Evolutionary conservation across 2,888 invertebrate genomes (phyloP), one percentile per base, ranked within the genome.

Genomic region (Chorisops tibialis): DNA sequence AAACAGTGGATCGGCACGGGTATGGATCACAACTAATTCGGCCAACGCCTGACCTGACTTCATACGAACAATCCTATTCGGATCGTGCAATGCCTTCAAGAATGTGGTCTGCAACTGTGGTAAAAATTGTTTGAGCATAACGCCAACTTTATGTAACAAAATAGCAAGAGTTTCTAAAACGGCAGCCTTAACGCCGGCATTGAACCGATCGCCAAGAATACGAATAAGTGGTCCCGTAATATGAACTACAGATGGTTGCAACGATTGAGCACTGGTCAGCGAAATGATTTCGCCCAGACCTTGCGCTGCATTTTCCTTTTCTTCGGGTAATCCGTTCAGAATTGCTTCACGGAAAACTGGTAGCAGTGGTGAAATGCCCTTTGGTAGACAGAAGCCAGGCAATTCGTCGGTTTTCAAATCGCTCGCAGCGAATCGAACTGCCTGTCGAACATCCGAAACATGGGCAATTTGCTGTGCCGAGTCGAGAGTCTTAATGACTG

Each of bases 101-200:
- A 99, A 98, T 16, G 98, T 98, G 2, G 97, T 97, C 82, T 98
- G 98, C 39, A 99, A 84, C 80, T 99, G 99, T 2, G 99, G 98
- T 71, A 98, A 83, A 81, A 99, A 99, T 76, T 98, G 97, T 78
- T 96, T 96, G 76, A 99, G 80, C 88, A 95, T 90, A 38, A 89
- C 85, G 47, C 96, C 96, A 66, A 96, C 96, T 85, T 97, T 98
- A 35, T 88, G 87, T 9, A 99, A 81, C n/a, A 99, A 81, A 65
- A 91, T 85, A 0, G 95, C 94, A 21, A 99, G 81, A 0, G 96
- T 96, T 76, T 97, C 96, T 22, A 99, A 80, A 35, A 99, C 96
- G 30, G 97, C 95, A 0, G 95, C 93, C 79, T 98, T 98, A 1
- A 98, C 94, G 70, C 89, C 93, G 72, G 91, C 87, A 72, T 90